A percentile compares a stretch with the other conserved stretches of the same genome.
Evolutionary conservation across 2,888 invertebrate species (phyloP).

Genomic region (Carcina quercana): DNA sequence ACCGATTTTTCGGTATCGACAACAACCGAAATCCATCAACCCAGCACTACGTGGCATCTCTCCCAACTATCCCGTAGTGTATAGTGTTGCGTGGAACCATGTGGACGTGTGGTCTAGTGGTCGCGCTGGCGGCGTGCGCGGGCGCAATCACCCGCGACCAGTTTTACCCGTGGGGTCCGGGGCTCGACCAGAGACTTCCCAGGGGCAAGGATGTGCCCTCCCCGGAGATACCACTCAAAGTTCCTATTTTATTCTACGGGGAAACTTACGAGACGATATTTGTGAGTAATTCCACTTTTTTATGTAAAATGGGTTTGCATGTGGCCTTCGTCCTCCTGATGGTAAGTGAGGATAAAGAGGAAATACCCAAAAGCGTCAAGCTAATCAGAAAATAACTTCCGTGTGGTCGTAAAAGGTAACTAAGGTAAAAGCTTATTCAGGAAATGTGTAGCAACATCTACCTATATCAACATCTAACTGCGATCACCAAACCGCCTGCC

Average conservation of each 20-base stretch:
- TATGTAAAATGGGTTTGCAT: too few relatives aligned
- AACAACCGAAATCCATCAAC: too few relatives aligned
- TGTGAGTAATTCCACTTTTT: conserved; percentile 77
- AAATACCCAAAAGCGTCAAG: not conserved
- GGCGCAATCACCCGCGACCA: conserved; percentile 66
- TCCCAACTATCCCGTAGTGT: conserved; percentile 27
- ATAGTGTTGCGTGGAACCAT: conserved; percentile 33
- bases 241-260: conserved; percentile 87
- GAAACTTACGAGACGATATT: conserved; percentile 83
- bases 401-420: too few relatives aligned
- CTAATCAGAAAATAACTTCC: too few relatives aligned
- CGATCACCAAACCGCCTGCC: too few relatives aligned
- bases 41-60: not conserved
- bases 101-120: conserved; percentile 59
- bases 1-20: too few relatives aligned
- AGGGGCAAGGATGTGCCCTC: conserved; percentile 77
- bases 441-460: too few relatives aligned
- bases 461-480: too few relatives aligned
- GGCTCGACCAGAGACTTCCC: conserved; percentile 70
- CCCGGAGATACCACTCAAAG: conserved; percentile 76
- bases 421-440: too few relatives aligned
- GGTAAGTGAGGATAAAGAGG: too few relatives aligned
- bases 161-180: conserved; percentile 76
- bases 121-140: conserved; percentile 40
- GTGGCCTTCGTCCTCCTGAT: too few relatives aligned